Evolutionary conservation across 2,888 invertebrate genomes (phyloP).

Genomic region (Rhogogaster chlorosoma): DNA sequence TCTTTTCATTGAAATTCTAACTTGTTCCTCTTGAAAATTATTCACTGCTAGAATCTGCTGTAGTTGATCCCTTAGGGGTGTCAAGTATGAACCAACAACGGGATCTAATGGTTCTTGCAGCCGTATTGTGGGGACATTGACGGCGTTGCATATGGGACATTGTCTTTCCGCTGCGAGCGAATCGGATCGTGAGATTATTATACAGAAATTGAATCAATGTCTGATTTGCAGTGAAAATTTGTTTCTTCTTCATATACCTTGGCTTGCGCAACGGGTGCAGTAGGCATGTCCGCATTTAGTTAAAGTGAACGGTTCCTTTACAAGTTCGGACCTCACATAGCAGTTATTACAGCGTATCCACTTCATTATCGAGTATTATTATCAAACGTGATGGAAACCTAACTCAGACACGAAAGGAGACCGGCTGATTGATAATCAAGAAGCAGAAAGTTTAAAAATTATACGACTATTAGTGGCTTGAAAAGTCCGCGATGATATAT

Average conservation of each 20-base stretch:
- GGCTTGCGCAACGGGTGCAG: background rate
- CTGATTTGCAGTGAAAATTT: no score
- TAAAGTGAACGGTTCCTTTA: slow-evolving; percentile 8
- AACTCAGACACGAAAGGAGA: background rate
- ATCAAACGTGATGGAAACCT: background rate
- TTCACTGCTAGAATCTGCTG: background rate
- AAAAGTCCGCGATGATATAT: background rate
- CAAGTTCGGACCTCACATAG: background rate
- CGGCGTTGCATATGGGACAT: slow-evolving; percentile 16
- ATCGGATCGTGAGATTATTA: background rate
- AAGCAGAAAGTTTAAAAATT: background rate
- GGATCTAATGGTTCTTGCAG: slow-evolving; percentile 37
- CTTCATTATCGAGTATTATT: background rate
- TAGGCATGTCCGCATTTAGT: slow-evolving; percentile 30
- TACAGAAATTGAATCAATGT: background rate
- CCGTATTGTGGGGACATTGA: background rate
- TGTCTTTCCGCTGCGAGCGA: background rate
- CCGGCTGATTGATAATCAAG: background rate
- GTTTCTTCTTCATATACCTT: slow-evolving; percentile 1
- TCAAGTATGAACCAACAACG: background rate
- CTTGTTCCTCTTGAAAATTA: slow-evolving; percentile 37
- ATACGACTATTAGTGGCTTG: background rate
- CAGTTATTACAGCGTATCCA: slow-evolving; percentile 38
- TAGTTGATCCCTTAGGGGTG: background rate
- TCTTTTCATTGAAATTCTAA: background rate